Evolutionary conservation across 2,113 vertebrate species (phyloP).

Genomic region (Campylomormyrus numenius): DNA sequence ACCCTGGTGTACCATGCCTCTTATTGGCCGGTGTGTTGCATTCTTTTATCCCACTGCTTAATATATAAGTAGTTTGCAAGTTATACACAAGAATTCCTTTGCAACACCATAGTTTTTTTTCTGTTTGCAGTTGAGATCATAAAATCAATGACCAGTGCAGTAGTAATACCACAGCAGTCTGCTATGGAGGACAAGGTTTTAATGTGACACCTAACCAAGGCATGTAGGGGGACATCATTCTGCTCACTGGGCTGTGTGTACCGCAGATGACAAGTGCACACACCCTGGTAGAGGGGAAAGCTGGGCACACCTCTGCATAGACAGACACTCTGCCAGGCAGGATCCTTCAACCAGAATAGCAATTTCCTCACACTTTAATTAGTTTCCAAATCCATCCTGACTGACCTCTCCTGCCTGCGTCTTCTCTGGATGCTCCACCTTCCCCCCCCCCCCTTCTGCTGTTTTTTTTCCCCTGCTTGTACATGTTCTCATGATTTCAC

Average conservation of each 20-base stretch:
- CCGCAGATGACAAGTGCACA: not conserved
- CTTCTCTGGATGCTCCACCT: not conserved
- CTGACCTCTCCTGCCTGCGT: not conserved
- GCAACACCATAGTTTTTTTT: not conserved
- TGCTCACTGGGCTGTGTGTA: not conserved
- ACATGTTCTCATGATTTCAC: too few relatives aligned
- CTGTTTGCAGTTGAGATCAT: not conserved
- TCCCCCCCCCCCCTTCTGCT: not conserved
- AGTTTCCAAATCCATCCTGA: not conserved
- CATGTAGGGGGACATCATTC: not conserved
- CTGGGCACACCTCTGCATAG: not conserved
- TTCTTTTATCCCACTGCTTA: not conserved
- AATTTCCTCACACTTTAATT: slow-evolving; percentile 6
- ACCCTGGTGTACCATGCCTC: not conserved
- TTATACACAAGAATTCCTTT: not conserved
- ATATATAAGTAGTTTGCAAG: not conserved
- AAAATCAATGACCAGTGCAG: not conserved
- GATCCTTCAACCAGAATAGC: not conserved
- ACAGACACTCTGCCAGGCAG: not conserved
- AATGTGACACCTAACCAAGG: not conserved
- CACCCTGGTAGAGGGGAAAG: not conserved
- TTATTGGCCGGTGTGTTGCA: not conserved
- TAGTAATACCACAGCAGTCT: not conserved
- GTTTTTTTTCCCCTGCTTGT: not conserved
- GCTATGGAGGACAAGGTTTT: not conserved